A percentile compares a stretch with the other conserved stretches of the same genome.
Evolutionary conservation across 92 coral and sea anemone species (phyloP).

Genomic region (Heliopora coerulea): DNA sequence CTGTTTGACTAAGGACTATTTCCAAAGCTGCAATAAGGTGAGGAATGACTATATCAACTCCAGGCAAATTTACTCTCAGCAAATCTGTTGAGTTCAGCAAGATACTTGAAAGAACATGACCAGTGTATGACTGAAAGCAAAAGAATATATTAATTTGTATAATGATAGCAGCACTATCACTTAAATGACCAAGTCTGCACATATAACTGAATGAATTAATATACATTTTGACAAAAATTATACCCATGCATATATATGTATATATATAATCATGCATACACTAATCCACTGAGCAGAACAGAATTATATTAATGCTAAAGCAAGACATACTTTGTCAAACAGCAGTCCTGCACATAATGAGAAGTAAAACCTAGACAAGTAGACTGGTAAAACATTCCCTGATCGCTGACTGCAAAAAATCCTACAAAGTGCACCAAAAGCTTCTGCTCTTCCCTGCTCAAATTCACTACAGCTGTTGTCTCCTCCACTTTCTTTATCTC

Average conservation of each 20-base stretch:
- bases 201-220: no score
- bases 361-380: constrained; percentile 87
- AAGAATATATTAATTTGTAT: neutral
- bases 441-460: constrained; percentile 99
- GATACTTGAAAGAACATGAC: constrained; percentile 91
- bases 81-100: constrained; percentile 85
- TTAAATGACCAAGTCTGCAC: no score
- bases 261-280: no score
- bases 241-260: no score
- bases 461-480: constrained; percentile 38
- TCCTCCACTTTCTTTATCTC: constrained; percentile 54
- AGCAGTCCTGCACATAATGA: constrained; percentile 77
- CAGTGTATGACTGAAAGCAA: constrained; percentile 68
- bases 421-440: constrained; percentile 90
- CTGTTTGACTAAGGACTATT: constrained; percentile 77
- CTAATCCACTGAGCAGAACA: no score
- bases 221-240: no score
- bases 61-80: constrained; percentile 87
- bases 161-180: no score
- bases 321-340: constrained; percentile 70
- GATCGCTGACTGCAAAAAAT: constrained; percentile 94
- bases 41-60: constrained; percentile 87
- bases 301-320: no score
- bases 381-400: constrained; percentile 83
- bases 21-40: constrained; percentile 88